Evolutionary conservation across 2,113 vertebrate species (phyloP), one percentile per base, ranked within the genome.

Genomic region (Pterophyllum scalare): DNA sequence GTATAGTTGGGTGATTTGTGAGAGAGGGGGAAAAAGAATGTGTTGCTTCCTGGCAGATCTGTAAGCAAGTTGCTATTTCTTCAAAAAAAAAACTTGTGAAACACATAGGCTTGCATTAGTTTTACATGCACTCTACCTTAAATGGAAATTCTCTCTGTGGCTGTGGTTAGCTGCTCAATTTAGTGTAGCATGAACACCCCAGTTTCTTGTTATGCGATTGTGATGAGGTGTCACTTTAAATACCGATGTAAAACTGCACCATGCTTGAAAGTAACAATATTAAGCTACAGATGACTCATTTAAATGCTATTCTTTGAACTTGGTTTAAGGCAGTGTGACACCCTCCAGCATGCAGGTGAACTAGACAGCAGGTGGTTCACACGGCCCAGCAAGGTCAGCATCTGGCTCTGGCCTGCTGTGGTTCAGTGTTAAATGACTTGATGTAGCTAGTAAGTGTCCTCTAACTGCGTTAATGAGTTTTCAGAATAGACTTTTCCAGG

Each of bases 121-220:
- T 43, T 61, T 6, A 78, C 77, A 6, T 33, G 35, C 20, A 20
- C 26, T 12, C 12, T 35, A 58, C 92, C 89, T 91, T 94, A 91
- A 87, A 92, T 87, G 94, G 94, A 89, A 81, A 86, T 81, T 52
- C 19, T 43, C 33, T 43, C 12, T 43, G 40, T 46, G 64, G 46
- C 40, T 89, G 92, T 59, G 90, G 87, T 92, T 81, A 60, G 60
- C 11, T 2, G 77, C 57, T 38, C 14, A 13, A 62, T 70, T 77
- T 12, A 1, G 49, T 26, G 12, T 33, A 26, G 26, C 57, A 12
- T 57, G 67, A n/a, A 22, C 61, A 67, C 62, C 43, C 84, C 81
- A 2, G 33, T 59, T 83, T 89, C 89, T 87, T 17, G 35, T 90
- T 59, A 9, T 1, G 5, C 38, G 33, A 57, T 76, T 75, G 35